Evolutionary conservation across 2,797 vertebrate genomes (phyloP).

Genomic region (Sciurus vulgaris): DNA sequence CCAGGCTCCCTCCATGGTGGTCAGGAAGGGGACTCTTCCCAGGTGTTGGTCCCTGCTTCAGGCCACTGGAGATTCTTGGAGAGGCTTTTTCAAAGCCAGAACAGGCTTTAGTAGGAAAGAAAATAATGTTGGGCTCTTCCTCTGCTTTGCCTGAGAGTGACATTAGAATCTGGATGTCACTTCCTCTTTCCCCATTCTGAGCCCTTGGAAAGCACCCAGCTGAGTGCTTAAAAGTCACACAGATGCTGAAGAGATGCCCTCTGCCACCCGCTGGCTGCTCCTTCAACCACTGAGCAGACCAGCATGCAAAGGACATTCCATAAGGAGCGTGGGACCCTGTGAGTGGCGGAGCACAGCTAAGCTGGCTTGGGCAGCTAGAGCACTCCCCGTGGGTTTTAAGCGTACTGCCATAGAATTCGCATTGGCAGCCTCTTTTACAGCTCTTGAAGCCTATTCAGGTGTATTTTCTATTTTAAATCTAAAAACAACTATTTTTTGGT

Average conservation of each 20-base stretch:
- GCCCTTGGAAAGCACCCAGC: background rate
- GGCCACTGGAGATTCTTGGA: background rate
- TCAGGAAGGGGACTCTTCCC: no score
- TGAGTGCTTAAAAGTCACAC: background rate
- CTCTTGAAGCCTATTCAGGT: background rate
- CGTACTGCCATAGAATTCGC: no score
- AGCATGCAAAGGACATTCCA: no score
- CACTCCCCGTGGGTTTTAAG: background rate
- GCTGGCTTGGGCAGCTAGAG: rapidly evolving
- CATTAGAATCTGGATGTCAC: background rate
- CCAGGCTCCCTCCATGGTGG: background rate
- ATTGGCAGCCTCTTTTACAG: background rate
- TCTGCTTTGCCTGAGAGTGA: rapidly evolving
- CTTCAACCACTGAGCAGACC: background rate
- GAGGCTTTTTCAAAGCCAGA: background rate
- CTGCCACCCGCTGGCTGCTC: background rate
- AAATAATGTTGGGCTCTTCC: background rate
- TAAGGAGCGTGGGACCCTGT: rapidly evolving
- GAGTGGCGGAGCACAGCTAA: background rate
- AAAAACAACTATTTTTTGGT: background rate
- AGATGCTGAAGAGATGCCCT: no score
- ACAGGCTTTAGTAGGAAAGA: background rate
- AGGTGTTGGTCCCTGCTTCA: background rate
- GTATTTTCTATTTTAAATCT: background rate
- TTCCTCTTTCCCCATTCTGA: background rate